Evolutionary conservation across 2,113 vertebrate genomes (phyloP), one percentile per base, ranked within the genome.

Genomic region (Chascanopsetta lugubris): DNA sequence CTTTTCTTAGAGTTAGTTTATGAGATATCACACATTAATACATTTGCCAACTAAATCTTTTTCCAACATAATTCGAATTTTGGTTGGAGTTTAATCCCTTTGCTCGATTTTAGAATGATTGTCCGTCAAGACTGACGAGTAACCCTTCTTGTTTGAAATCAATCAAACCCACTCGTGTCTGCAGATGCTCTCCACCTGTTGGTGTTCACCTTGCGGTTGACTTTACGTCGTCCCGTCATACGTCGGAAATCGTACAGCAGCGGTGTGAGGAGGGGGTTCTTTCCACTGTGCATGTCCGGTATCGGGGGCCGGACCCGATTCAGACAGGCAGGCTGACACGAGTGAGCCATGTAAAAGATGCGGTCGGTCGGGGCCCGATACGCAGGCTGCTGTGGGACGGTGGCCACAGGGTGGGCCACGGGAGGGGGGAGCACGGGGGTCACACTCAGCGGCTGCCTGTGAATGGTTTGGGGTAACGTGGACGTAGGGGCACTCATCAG

Each of bases 221-320:
- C 88, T 36, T 95, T 92, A 15, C 96, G 93, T 2, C 97, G 92
- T 0, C 95, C 96, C 0, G 95, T 99, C 96, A 99, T 98, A 6
- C 97, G 93, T 1, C 96, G 93, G 86, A 99, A 99, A 58, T 98
- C 96, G 11, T 98, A 97, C 2, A 99, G 94, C 13, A 99, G 83
- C 0, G 97, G 97, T 4, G 95, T 93, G 11, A 99, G 94, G 25
- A 99, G 93, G 0, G 97, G 97, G 90, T 99, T 99, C 59, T 92
- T 92, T 57, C 95, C 94, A 46, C 94, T 85, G 91, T 96, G 94
- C 58, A 94, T 78, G 20, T 94, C 92, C 0, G 60, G 38, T 9
- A 82, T 82, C 1, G 84, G 2, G 1, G 95, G 94, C 0, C 95
- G 90, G 18, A 97, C 76, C 0, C 96, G 94, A 0, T 94, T 92